Percentiles rank a stretch among this genome's conserved stretches.
Evolutionary conservation across 2,797 vertebrate genomes (phyloP).

Genomic region (Masticophis lateralis): DNA sequence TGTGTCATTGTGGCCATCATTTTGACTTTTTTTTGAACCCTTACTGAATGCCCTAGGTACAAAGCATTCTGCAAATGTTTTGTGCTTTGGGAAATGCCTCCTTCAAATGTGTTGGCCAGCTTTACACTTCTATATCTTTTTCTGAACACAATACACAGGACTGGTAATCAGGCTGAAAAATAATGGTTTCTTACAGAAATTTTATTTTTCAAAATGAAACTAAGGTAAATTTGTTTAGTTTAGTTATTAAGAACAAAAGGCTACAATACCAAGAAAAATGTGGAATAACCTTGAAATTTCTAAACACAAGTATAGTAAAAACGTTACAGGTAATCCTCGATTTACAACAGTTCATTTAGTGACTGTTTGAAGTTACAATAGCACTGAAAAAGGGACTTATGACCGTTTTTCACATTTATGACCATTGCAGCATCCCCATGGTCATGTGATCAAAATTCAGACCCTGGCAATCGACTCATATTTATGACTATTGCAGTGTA

Average conservation of each 20-base stretch:
- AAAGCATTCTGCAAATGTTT: neutral
- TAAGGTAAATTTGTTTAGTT: neutral
- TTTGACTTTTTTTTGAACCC: neutral
- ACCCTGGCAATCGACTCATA: neutral
- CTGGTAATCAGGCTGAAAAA: neutral
- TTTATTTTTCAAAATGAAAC: neutral
- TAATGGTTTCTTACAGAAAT: neutral
- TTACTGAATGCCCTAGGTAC: neutral
- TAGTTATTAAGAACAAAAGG: neutral
- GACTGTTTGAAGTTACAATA: neutral
- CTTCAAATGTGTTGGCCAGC: neutral
- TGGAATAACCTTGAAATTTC: neutral
- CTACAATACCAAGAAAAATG: neutral
- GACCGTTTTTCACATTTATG: neutral
- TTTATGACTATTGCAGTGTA: neutral
- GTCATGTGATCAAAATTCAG: neutral
- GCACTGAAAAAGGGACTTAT: neutral
- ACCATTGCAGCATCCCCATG: neutral
- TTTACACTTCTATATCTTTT: neutral
- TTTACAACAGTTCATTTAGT: neutral
- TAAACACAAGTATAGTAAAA: constrained; percentile 1
- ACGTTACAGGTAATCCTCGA: neutral
- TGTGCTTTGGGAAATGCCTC: neutral
- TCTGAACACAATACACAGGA: constrained; percentile 11
- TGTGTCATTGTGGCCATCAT: neutral